These are phyloP conservation scores for Epicampocera succincta DNA, from an alignment of 2,888 invertebrate genomes.

Conservation along the genomic window DNA sequence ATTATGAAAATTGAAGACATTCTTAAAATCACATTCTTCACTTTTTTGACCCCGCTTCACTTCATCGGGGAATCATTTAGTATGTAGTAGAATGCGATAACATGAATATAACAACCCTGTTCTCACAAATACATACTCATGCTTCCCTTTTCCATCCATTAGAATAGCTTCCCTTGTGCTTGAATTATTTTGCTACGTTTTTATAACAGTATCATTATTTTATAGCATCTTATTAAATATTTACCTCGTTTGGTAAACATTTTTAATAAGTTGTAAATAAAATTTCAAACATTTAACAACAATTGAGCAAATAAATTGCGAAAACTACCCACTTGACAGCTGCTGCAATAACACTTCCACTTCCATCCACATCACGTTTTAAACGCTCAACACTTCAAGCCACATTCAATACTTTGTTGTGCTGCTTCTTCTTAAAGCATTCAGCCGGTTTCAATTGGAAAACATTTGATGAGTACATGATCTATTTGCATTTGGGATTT, in stretches of 20 bases:
- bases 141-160: not conserved
- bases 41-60: too few relatives aligned
- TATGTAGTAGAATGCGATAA: too few relatives aligned
- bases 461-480: constrained; percentile 60
- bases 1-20: too few relatives aligned
- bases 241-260: constrained; percentile 70
- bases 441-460: not conserved
- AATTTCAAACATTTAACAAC: constrained; percentile 59
- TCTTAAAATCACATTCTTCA: too few relatives aligned
- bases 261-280: constrained; percentile 68
- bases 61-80: too few relatives aligned
- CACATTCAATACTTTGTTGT: not conserved
- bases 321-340: constrained; percentile 69
- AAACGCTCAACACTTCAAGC: constrained; percentile 1
- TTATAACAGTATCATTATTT: constrained; percentile 53
- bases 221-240: constrained; percentile 60
- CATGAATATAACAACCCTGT: not conserved
- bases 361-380: not conserved
- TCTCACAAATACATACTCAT: not conserved
- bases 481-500: constrained; percentile 66
- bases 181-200: not conserved
- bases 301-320: constrained; percentile 62
- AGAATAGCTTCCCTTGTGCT: not conserved
- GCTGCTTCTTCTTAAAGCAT: not conserved
- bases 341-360: constrained; percentile 67